A percentile compares a stretch with the other conserved stretches of the same genome.
phyloP scores from a whole-genome alignment of 2,113 vertebrate species.

The Camelus bactrianus region DNA sequence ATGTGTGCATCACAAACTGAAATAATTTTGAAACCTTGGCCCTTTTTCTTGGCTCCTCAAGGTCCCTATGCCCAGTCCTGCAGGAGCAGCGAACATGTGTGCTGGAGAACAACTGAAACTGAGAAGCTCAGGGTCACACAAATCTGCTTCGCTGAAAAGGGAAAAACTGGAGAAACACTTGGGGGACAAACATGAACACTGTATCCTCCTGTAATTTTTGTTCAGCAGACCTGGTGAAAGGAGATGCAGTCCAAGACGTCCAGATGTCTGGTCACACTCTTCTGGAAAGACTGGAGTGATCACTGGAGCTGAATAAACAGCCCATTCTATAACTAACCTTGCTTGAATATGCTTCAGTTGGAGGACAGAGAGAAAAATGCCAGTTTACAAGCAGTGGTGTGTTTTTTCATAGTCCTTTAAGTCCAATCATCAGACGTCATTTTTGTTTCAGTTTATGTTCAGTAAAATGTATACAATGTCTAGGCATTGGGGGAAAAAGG shows the following conservation, averaged over 20 bases:
- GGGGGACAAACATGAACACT: not conserved
- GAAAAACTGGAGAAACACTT: not conserved
- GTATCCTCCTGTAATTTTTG: not conserved
- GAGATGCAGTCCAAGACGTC: not conserved
- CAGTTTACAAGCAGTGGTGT: slow-evolving; percentile 56
- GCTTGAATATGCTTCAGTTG: slow-evolving; percentile 65
- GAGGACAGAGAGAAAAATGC: slow-evolving; percentile 62
- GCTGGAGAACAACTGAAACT: not conserved
- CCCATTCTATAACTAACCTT: slow-evolving; percentile 41
- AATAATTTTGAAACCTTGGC: slow-evolving; percentile 58
- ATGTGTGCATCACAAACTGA: slow-evolving; percentile 38
- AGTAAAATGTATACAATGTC: not conserved
- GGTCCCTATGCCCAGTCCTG: not conserved
- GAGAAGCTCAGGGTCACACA: not conserved
- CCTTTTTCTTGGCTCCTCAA: slow-evolving; percentile 46
- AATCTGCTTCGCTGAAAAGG: not conserved
- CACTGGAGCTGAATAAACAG: not conserved
- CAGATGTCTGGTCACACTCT: slow-evolving; percentile 47
- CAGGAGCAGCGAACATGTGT: not conserved
- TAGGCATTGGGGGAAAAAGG: not conserved
- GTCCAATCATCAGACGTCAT: not conserved
- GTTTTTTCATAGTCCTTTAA: slow-evolving; percentile 59
- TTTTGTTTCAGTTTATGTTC: slow-evolving; percentile 35
- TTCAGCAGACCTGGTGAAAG: not conserved
- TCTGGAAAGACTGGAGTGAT: not conserved